phyloP scores from a whole-genome alignment of 2,113 vertebrate species.

The Dendrocopos noguchii region DNA sequence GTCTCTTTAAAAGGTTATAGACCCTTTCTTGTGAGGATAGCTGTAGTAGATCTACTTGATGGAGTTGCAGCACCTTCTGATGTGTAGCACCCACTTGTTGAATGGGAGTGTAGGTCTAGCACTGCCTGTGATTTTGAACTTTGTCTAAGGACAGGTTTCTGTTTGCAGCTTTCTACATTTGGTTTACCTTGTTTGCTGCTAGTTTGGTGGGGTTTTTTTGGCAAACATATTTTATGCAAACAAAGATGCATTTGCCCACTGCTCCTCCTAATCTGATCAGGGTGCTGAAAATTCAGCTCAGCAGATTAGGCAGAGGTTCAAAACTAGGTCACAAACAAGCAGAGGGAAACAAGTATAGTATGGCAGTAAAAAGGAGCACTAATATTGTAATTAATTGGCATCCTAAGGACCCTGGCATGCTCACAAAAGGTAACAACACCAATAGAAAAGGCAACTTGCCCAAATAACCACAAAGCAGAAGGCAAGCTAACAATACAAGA shows the following conservation, averaged over 20 bases:
- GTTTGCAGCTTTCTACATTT: conserved; percentile 16
- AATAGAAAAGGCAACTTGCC: background rate
- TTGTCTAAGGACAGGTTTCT: conserved; percentile 25
- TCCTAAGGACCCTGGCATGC: background rate
- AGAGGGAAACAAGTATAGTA: background rate
- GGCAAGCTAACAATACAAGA: background rate
- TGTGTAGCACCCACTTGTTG: background rate
- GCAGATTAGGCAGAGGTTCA: background rate
- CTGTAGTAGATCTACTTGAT: background rate
- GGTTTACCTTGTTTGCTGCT: conserved; percentile 20
- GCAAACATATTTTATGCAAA: background rate
- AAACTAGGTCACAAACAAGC: conserved; percentile 10
- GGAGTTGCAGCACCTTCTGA: background rate
- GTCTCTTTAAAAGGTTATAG: background rate
- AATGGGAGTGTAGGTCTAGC: background rate
- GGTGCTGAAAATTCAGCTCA: background rate
- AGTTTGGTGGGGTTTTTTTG: background rate
- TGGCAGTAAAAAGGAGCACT: background rate
- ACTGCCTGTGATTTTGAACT: conserved; percentile 1
- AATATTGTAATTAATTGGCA: background rate
- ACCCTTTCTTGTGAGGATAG: background rate
- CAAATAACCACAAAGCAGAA: background rate
- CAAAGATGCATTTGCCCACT: conserved; percentile 11
- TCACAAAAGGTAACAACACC: conserved; percentile 5
- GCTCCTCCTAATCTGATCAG: background rate